Percentiles rank a stretch among this genome's conserved stretches.
These are phyloP conservation scores for Eremobia ochroleuca DNA, from an alignment of 2,888 invertebrate species.

Conservation along the genomic window DNA sequence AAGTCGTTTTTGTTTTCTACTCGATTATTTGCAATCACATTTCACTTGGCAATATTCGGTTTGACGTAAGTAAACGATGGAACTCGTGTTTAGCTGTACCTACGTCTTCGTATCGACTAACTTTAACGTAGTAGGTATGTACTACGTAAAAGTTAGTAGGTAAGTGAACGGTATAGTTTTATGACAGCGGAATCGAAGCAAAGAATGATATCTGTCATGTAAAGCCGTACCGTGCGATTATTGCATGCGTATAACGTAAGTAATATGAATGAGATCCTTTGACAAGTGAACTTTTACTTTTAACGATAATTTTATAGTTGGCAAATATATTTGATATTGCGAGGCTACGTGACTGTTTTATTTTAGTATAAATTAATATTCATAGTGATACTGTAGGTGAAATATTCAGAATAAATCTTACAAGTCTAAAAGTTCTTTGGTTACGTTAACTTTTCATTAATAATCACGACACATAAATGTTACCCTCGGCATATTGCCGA, in stretches of 20 bases:
- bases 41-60: neutral
- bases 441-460: slow-evolving; percentile 19
- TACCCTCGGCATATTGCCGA: slow-evolving; percentile 2
- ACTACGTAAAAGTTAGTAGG: slow-evolving; percentile 21
- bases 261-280: slow-evolving; percentile 44
- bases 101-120: slow-evolving; percentile 9
- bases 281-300: slow-evolving; percentile 29
- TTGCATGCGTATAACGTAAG: slow-evolving; percentile 46
- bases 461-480: slow-evolving; percentile 10
- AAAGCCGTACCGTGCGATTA: slow-evolving; percentile 33
- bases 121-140: neutral
- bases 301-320: slow-evolving; percentile 1
- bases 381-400: neutral
- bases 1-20: neutral
- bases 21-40: slow-evolving; percentile 10
- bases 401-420: slow-evolving; percentile 10
- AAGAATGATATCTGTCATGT: slow-evolving; percentile 60
- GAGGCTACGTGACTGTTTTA: slow-evolving; percentile 45
- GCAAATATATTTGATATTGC: slow-evolving; percentile 27
- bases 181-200: slow-evolving; percentile 37
- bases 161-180: slow-evolving; percentile 54
- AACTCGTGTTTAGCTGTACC: neutral
- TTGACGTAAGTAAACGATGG: neutral
- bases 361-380: slow-evolving; percentile 28
- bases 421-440: slow-evolving; percentile 1